Conservation (phyloP, 2,888 invertebrate genomes). For the Euphydryas editha region DNA sequence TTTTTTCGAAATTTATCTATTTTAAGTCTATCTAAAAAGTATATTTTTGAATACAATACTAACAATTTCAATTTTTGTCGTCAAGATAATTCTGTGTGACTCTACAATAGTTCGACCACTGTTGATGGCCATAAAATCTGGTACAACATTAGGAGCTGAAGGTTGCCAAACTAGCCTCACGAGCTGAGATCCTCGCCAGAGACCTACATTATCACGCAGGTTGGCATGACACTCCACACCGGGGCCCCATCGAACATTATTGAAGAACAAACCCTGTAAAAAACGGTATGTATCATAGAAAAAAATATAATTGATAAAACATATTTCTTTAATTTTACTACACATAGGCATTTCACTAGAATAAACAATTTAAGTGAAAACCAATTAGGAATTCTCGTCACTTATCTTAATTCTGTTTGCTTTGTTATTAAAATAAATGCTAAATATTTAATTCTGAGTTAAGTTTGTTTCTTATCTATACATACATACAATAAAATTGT, state of each 20-base stretch:
- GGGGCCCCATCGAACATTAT: constrained; percentile 83
- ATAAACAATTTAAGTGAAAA: neutral
- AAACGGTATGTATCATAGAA: neutral
- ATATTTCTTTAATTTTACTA: neutral
- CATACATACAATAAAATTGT: too few species aligned
- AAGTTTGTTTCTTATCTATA: too few species aligned
- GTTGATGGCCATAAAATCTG: constrained; percentile 52
- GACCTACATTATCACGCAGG: constrained; percentile 78
- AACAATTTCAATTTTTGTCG: constrained; percentile 36
- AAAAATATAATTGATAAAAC: neutral
- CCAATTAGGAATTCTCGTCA: neutral
- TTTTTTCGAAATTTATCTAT: too few species aligned
- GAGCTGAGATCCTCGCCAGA: constrained; percentile 79
- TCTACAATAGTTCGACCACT: constrained; percentile 51
- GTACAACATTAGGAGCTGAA: constrained; percentile 50
- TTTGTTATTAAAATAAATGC: neutral
- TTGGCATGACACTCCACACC: constrained; percentile 74
- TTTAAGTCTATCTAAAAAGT: too few species aligned
- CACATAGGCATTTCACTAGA: neutral
- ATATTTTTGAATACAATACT: constrained; percentile 17
- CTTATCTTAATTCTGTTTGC: neutral
- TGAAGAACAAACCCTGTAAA: constrained; percentile 75
- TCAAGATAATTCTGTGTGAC: constrained; percentile 53
- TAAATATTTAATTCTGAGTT: neutral
- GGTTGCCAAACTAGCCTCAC: constrained; percentile 73